Percentiles rank a stretch among this genome's conserved stretches.
phyloP scores from a whole-genome alignment of 2,888 invertebrate genomes.

The Diaphora mendica region DNA sequence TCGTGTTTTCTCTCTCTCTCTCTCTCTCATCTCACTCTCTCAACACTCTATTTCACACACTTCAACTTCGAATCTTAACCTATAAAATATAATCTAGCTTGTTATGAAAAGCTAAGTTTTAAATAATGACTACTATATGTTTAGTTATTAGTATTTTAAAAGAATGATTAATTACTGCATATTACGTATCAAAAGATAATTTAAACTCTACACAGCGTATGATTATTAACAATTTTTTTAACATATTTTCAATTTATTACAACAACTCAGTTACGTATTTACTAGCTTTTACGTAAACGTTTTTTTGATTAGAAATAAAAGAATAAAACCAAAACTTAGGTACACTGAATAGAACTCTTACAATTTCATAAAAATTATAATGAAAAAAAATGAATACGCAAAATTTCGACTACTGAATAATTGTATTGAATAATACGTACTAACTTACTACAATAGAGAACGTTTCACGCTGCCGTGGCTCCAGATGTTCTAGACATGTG shows the following conservation, averaged over 20 bases:
- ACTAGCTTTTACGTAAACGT: slow-evolving; percentile 1
- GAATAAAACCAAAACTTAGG: background rate
- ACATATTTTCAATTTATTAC: background rate
- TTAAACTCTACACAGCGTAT: background rate
- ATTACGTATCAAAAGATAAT: background rate
- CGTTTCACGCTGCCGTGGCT: background rate
- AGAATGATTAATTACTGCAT: background rate
- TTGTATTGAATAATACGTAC: too few relatives aligned
- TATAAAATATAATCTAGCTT: too few relatives aligned
- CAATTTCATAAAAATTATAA: background rate
- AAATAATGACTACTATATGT: background rate
- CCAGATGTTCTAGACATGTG: background rate
- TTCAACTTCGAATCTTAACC: too few relatives aligned
- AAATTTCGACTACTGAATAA: background rate
- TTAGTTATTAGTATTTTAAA: background rate
- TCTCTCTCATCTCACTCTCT: too few relatives aligned
- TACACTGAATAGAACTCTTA: background rate
- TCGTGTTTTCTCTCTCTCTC: too few relatives aligned
- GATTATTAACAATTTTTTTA: background rate
- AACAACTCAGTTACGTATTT: background rate
- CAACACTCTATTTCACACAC: too few relatives aligned
- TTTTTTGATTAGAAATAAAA: background rate
- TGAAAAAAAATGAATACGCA: background rate
- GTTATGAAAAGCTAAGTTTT: background rate
- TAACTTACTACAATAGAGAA: too few relatives aligned